These are phyloP conservation scores for Coccyzus lansbergi DNA, from an alignment of 2,797 vertebrate species.

Conservation along the genomic window DNA sequence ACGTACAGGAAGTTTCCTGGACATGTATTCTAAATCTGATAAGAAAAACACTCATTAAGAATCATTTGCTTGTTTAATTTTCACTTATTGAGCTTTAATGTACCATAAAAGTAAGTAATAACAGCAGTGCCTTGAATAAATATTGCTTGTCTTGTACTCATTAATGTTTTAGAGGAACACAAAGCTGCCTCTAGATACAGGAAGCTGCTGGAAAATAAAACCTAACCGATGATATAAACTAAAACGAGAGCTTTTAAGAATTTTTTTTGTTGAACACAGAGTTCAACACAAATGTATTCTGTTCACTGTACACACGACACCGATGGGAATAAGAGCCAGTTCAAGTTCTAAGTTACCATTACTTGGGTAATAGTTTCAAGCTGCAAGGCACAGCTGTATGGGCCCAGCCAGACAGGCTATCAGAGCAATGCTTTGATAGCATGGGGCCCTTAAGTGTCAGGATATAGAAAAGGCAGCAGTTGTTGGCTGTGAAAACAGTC, in stretches of 20 bases:
- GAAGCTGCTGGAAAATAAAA: conserved; percentile 72
- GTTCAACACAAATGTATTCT: conserved; percentile 66
- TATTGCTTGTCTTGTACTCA: conserved; percentile 4
- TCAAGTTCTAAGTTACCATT: conserved; percentile 76
- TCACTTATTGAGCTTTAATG: conserved; percentile 36
- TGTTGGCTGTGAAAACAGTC: conserved; percentile 88
- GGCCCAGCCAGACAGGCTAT: conserved; percentile 79
- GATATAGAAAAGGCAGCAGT: conserved; percentile 85
- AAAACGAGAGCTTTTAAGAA: conserved; percentile 41
- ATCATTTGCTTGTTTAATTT: conserved; percentile 59
- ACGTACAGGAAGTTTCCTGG: neutral
- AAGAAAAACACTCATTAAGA: conserved; percentile 52
- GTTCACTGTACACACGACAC: conserved; percentile 76
- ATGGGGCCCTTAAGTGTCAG: conserved; percentile 84
- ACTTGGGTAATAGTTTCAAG: conserved; percentile 80
- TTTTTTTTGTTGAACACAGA: conserved; percentile 1
- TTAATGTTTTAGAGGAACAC: conserved; percentile 63
- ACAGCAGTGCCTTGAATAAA: conserved; percentile 36
- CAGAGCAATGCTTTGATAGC: conserved; percentile 83
- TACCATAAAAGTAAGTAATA: conserved; percentile 25
- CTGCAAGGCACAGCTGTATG: conserved; percentile 79
- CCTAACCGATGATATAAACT: conserved; percentile 8
- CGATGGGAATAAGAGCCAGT: conserved; percentile 75
- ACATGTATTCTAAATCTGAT: conserved; percentile 28
- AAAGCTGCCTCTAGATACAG: conserved; percentile 63